Evolutionary conservation across 2,113 vertebrate species (phyloP).

Genomic region (Saguinus imperator): DNA sequence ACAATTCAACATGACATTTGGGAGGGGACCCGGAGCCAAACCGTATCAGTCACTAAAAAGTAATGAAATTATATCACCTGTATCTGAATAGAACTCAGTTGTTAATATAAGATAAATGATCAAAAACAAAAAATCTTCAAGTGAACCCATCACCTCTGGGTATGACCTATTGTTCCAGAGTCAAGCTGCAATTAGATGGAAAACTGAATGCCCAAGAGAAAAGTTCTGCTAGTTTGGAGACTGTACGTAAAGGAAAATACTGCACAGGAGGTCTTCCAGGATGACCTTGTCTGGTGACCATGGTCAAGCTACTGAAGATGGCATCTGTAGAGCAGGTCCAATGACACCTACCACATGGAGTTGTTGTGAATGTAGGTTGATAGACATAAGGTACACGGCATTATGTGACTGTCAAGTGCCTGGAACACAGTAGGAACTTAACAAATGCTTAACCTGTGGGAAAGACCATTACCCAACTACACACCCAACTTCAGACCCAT

Average conservation of each 20-base stretch:
- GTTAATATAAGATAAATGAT: not conserved
- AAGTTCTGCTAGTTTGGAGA: not conserved
- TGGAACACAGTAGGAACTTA: not conserved
- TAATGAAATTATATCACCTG: not conserved
- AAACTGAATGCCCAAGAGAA: not conserved
- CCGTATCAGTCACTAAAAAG: not conserved
- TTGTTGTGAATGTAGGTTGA: not conserved
- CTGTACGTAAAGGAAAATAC: not conserved
- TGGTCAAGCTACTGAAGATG: not conserved
- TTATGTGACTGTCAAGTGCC: not conserved
- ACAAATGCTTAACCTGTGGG: not conserved
- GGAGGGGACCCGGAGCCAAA: too few species aligned
- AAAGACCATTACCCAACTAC: not conserved
- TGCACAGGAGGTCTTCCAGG: not conserved
- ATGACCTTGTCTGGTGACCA: not conserved
- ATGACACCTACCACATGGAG: rapidly evolving
- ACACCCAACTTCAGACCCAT: not conserved
- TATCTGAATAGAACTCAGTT: not conserved
- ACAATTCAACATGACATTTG: too few species aligned
- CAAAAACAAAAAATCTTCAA: not conserved
- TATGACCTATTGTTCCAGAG: not conserved
- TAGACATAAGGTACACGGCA: rapidly evolving
- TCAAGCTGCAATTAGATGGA: not conserved
- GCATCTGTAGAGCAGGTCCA: not conserved
- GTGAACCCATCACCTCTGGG: not conserved